These are phyloP conservation scores for Stratiolaelaps scimitus DNA, from an alignment of 1,140 invertebrate genomes.

Conservation along the genomic window DNA sequence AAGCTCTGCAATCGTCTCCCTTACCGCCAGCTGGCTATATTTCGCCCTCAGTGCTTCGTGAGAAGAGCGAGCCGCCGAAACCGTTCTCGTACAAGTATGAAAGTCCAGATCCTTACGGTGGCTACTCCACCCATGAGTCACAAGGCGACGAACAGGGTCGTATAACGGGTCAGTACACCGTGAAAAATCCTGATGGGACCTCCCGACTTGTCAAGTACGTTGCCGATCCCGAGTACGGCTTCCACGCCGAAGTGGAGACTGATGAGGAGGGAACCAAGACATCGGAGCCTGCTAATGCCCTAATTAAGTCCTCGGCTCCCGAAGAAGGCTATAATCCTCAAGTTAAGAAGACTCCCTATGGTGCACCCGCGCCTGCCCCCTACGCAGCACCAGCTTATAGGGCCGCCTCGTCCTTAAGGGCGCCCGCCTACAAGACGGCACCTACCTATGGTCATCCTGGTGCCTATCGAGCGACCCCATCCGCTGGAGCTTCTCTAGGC, in stretches of 20 bases:
- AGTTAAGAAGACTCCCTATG: neutral
- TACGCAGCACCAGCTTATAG: conserved; percentile 2
- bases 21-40: conserved; percentile 4
- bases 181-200: conserved; percentile 12
- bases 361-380: neutral
- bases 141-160: neutral
- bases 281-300: conserved; percentile 13
- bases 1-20: neutral
- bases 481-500: too few species aligned
- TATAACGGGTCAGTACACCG: conserved; percentile 11
- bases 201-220: conserved; percentile 17
- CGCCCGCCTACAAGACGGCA: too few species aligned
- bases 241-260: conserved; percentile 14
- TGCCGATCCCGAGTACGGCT: conserved; percentile 9
- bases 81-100: conserved; percentile 24
- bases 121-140: conserved; percentile 11
- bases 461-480: too few species aligned
- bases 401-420: neutral
- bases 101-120: conserved; percentile 8
- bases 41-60: neutral
- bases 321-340: conserved; percentile 15
- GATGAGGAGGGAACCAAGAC: conserved; percentile 13
- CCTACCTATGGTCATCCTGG: too few species aligned
- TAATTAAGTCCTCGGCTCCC: neutral
- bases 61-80: conserved; percentile 4